A percentile compares a stretch with the other conserved stretches of the same genome.
Conservation (phyloP, 2,888 invertebrate genomes). For the Hyalella azteca region DNA sequence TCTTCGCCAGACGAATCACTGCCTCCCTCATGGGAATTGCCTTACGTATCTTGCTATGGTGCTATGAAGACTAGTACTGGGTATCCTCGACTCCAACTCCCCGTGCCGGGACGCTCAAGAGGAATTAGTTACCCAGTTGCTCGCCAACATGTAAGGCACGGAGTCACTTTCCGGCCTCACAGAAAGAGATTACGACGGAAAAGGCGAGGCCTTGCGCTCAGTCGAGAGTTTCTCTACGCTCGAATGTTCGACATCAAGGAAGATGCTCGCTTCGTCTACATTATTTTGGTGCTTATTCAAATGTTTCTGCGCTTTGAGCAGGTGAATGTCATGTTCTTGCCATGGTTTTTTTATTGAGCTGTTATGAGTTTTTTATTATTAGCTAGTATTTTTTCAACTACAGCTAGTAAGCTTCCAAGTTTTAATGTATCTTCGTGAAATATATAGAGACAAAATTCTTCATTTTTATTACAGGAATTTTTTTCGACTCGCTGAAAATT, state of each 20-base stretch:
- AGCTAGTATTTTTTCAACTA: no score
- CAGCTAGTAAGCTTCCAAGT: no score
- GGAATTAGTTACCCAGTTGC: constrained; percentile 17
- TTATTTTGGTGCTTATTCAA: constrained; percentile 52
- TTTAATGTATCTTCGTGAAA: no score
- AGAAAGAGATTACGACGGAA: constrained; percentile 21
- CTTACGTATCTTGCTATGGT: constrained; percentile 13
- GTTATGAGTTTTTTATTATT: neutral
- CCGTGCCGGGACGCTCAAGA: neutral
- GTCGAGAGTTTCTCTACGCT: constrained; percentile 34
- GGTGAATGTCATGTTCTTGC: constrained; percentile 31
- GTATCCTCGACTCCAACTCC: neutral
- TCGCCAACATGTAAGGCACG: constrained; percentile 8
- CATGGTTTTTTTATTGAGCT: neutral
- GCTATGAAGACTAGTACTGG: constrained; percentile 7
- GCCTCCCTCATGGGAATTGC: constrained; percentile 13
- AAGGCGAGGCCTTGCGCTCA: constrained; percentile 8
- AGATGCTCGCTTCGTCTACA: constrained; percentile 53
- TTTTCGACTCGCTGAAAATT: no score
- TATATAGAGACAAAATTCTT: no score
- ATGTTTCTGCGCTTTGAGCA: constrained; percentile 48
- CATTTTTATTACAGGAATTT: no score
- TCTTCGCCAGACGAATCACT: constrained; percentile 13
- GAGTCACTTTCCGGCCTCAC: constrained; percentile 23
- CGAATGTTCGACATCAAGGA: constrained; percentile 48